These are phyloP conservation scores for Schrankia costaestrigalis DNA, from an alignment of 2,888 invertebrate species.

Conservation along the genomic window DNA sequence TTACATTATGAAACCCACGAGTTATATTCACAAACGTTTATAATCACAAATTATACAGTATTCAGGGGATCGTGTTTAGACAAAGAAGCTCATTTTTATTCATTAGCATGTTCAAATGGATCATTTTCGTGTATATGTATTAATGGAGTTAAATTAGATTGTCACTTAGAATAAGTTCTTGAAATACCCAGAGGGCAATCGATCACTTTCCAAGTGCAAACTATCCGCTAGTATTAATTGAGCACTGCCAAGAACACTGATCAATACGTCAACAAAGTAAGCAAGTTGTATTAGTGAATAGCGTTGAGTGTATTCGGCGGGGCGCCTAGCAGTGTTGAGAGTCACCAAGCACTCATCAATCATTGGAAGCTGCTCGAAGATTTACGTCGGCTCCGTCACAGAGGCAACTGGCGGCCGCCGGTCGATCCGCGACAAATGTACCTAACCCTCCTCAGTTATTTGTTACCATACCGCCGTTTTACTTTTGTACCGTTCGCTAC, in stretches of 20 bases:
- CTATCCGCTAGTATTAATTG: slow-evolving; percentile 52
- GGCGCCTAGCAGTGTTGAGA: slow-evolving; percentile 35
- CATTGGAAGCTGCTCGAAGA: slow-evolving; percentile 44
- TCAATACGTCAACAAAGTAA: slow-evolving; percentile 45
- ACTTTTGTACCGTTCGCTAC: slow-evolving; percentile 45
- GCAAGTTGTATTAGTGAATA: slow-evolving; percentile 36
- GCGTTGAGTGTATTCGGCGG: slow-evolving; percentile 29
- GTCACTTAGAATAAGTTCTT: too few species aligned
- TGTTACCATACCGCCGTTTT: slow-evolving; percentile 49
- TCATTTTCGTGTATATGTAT: too few species aligned
- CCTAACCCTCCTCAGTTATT: slow-evolving; percentile 32
- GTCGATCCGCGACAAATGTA: slow-evolving; percentile 48
- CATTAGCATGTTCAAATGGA: slow-evolving; percentile 1
- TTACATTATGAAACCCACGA: slow-evolving; percentile 27
- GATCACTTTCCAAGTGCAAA: slow-evolving; percentile 45
- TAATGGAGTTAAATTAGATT: too few species aligned
- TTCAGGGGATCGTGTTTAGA: slow-evolving; percentile 14
- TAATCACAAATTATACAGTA: slow-evolving; percentile 26
- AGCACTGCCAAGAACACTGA: slow-evolving; percentile 38
- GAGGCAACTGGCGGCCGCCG: slow-evolving; percentile 23
- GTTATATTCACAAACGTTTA: slow-evolving; percentile 17
- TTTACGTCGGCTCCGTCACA: slow-evolving; percentile 42
- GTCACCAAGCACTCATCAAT: slow-evolving; percentile 57
- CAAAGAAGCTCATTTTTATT: slow-evolving; percentile 18
- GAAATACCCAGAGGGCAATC: slow-evolving; percentile 29